Percentiles rank a stretch among this genome's conserved stretches.
These are phyloP conservation scores for Solenopsis fugax DNA, from an alignment of 1,140 invertebrate genomes.

Conservation along the genomic window DNA sequence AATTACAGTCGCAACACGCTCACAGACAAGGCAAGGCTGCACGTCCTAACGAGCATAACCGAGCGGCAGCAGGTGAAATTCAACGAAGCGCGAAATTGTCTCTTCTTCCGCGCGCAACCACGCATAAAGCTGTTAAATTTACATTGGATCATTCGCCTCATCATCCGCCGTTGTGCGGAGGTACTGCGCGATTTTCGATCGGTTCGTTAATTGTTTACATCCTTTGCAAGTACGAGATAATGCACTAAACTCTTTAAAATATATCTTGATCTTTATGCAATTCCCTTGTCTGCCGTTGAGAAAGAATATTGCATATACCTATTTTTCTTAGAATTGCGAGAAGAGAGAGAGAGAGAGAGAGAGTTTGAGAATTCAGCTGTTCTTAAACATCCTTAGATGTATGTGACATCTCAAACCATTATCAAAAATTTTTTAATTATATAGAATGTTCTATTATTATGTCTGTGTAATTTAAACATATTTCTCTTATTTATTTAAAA, in stretches of 20 bases:
- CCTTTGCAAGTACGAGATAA: neutral
- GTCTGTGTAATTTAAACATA: too few relatives aligned
- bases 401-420: too few relatives aligned
- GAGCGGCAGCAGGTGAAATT: conserved; percentile 72
- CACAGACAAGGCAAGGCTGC: conserved; percentile 44
- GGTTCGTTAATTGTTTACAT: conserved; percentile 22
- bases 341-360: neutral
- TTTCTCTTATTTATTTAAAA: too few relatives aligned
- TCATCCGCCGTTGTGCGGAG: conserved; percentile 29
- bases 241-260: neutral
- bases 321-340: neutral
- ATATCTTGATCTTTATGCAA: conserved; percentile 3
- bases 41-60: conserved; percentile 56
- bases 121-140: conserved; percentile 66
- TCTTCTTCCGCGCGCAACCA: conserved; percentile 70
- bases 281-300: neutral
- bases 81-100: conserved; percentile 79
- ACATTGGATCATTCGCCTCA: conserved; percentile 50
- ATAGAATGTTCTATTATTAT: too few relatives aligned
- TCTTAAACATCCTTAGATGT: too few relatives aligned
- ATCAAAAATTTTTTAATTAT: too few relatives aligned
- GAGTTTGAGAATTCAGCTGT: neutral
- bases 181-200: conserved; percentile 10
- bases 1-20: conserved; percentile 28
- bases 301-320: neutral